phyloP scores from a whole-genome alignment of 2,113 vertebrate genomes.

The Phalacrocorax pelagicus region DNA sequence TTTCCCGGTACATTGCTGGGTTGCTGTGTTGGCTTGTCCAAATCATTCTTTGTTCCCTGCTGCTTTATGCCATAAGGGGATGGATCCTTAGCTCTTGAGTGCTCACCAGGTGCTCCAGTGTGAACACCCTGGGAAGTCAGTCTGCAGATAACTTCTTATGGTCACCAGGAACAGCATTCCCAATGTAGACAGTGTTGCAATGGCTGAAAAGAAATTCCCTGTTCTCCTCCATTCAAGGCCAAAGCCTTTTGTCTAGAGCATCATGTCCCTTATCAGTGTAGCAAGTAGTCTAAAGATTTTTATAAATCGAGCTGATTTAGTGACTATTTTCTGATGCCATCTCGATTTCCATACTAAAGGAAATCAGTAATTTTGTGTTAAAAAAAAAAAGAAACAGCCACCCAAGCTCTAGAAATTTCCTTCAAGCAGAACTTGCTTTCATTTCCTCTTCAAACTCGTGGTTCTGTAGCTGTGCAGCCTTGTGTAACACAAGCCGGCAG shows the following conservation, averaged over 20 bases:
- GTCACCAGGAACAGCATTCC: background rate
- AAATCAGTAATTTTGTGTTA: background rate
- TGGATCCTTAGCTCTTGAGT: background rate
- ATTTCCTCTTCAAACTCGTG: background rate
- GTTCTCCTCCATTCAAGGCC: background rate
- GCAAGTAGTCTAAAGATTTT: background rate
- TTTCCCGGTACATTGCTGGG: no score
- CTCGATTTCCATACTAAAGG: background rate
- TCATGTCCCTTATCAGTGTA: rapidly evolving
- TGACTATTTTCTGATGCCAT: background rate
- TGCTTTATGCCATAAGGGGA: background rate
- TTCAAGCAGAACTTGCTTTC: constrained; percentile 19
- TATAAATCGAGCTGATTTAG: background rate
- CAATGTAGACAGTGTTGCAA: background rate
- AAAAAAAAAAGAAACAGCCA: background rate
- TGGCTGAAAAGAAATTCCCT: rapidly evolving
- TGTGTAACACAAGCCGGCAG: background rate
- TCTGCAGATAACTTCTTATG: background rate
- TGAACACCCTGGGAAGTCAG: background rate
- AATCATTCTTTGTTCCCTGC: background rate
- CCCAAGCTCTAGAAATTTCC: background rate
- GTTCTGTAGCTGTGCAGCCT: background rate
- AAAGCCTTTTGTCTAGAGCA: background rate
- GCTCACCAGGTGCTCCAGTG: background rate
- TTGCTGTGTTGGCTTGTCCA: background rate